These are phyloP conservation scores for Sinohyriopsis cumingii DNA, from an alignment of 2,888 invertebrate species.

Conservation along the genomic window DNA sequence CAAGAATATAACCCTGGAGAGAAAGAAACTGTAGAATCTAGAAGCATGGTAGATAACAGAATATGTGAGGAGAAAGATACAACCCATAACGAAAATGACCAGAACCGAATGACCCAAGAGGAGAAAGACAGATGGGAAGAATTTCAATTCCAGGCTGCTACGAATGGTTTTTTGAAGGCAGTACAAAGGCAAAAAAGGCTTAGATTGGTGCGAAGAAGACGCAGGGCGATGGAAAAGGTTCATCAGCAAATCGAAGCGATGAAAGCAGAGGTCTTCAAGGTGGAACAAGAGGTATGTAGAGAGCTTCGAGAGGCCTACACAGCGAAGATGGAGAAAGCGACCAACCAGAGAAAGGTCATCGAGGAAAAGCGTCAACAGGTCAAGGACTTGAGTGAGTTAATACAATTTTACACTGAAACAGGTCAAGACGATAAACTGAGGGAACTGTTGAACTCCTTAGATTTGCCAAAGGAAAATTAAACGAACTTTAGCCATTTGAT, in stretches of 20 bases:
- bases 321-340: slow-evolving; percentile 26
- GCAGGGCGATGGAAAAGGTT: slow-evolving; percentile 23
- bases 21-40: not conserved
- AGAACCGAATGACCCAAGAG: not conserved
- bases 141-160: slow-evolving; percentile 4
- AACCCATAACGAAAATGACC: not conserved
- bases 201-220: slow-evolving; percentile 26
- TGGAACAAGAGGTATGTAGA: slow-evolving; percentile 28
- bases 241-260: slow-evolving; percentile 19
- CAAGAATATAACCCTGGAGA: not conserved
- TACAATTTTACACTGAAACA: slow-evolving; percentile 28
- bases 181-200: slow-evolving; percentile 18
- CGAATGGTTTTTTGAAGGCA: slow-evolving; percentile 33
- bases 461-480: slow-evolving; percentile 21
- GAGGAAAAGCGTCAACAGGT: slow-evolving; percentile 24
- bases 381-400: slow-evolving; percentile 16
- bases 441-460: slow-evolving; percentile 22
- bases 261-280: slow-evolving; percentile 27
- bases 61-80: not conserved
- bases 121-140: not conserved
- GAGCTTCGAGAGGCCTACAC: slow-evolving; percentile 35
- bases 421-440: slow-evolving; percentile 34
- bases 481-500: not conserved
- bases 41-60: not conserved
- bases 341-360: slow-evolving; percentile 28